phyloP scores from a whole-genome alignment of 2,113 vertebrate genomes.

The Falcunculus frontatus region DNA sequence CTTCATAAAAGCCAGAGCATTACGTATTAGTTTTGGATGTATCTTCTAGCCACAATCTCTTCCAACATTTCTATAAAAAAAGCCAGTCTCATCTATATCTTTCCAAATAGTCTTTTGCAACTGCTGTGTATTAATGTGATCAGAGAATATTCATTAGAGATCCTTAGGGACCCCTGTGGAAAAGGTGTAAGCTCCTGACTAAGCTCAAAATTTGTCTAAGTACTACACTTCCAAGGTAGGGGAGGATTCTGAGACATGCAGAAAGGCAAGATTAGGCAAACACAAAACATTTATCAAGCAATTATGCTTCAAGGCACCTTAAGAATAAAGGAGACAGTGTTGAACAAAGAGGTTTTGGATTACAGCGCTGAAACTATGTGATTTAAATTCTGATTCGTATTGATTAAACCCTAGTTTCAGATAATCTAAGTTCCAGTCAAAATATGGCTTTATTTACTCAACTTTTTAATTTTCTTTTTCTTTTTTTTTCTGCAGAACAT shows the following conservation, averaged over 20 bases:
- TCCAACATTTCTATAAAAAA: neutral
- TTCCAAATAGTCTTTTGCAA: neutral
- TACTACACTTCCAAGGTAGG: neutral
- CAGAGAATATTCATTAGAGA: neutral
- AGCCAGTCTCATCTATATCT: neutral
- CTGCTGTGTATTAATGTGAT: neutral
- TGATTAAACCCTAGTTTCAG: neutral
- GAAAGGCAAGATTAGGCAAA: neutral
- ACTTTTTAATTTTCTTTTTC: neutral
- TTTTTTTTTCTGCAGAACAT: neutral
- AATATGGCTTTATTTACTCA: neutral
- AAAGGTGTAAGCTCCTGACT: neutral
- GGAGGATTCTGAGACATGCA: neutral
- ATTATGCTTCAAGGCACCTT: neutral
- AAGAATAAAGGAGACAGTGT: neutral
- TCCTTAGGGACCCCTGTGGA: neutral
- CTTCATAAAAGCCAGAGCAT: neutral
- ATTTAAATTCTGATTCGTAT: neutral
- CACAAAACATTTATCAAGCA: neutral
- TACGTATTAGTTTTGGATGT: neutral
- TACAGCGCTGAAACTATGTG: neutral
- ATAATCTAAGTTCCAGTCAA: neutral
- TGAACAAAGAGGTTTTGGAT: neutral
- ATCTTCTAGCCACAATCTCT: neutral
- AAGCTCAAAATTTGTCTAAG: neutral